phyloP scores from a whole-genome alignment of 2,113 vertebrate genomes.

The Lophius piscatorius region DNA sequence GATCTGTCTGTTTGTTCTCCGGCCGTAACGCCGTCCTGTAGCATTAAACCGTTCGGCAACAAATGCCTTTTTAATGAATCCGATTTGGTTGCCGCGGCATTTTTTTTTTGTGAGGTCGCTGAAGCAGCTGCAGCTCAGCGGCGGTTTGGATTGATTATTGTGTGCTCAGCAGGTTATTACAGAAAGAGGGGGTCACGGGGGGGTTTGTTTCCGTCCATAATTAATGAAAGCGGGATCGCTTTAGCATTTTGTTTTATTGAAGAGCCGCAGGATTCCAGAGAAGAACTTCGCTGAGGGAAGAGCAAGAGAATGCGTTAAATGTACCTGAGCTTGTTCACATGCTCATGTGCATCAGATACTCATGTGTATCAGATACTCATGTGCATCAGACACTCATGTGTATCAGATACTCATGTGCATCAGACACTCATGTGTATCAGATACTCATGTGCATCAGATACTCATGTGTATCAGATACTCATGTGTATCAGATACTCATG shows the following conservation, averaged over 20 bases:
- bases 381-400: no score
- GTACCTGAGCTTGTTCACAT: no score
- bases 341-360: no score
- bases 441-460: no score
- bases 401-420: no score
- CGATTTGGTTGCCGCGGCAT: not conserved
- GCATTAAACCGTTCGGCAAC: not conserved
- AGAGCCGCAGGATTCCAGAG: not conserved
- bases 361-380: no score
- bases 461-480: no score
- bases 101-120: not conserved
- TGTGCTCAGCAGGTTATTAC: conserved; percentile 8
- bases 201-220: not conserved
- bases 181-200: not conserved
- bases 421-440: no score
- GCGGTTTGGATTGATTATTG: conserved; percentile 15
- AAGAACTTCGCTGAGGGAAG: no score
- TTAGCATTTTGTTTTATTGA: not conserved
- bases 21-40: not conserved
- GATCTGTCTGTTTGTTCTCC: not conserved
- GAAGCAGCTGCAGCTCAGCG: not conserved
- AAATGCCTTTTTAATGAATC: conserved; percentile 46
- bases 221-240: not conserved
- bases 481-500: no score
- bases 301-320: no score